phyloP scores from a whole-genome alignment of 2,797 vertebrate species.

The Linurgus olivaceus region DNA sequence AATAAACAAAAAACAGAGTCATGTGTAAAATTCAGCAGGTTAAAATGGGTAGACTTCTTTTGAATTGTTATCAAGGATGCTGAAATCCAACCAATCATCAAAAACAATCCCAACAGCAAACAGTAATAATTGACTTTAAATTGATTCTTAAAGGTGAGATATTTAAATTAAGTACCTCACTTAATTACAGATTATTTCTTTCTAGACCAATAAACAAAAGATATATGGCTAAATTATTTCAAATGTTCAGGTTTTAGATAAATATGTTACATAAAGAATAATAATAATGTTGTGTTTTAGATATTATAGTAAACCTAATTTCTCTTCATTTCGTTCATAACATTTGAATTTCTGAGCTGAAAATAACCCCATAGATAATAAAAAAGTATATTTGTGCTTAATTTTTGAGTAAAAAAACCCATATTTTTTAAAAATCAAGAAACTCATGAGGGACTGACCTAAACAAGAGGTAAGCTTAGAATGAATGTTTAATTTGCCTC shows the following conservation, averaged over 20 bases:
- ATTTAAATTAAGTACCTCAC: neutral
- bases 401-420: neutral
- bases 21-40: neutral
- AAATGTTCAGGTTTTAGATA: neutral
- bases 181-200: neutral
- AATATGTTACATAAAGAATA: neutral
- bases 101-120: neutral
- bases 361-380: neutral
- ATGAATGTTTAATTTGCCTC: neutral
- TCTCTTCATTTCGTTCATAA: neutral
- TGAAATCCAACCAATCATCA: neutral
- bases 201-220: neutral
- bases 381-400: neutral
- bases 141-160: neutral
- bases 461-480: neutral
- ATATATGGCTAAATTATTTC: neutral
- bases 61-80: neutral
- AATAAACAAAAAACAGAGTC: neutral
- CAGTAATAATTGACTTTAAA: neutral
- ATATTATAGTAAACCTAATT: neutral
- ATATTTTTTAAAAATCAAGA: neutral
- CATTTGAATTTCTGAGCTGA: neutral
- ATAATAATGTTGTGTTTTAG: neutral
- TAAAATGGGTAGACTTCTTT: neutral
- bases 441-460: fast-evolving